Evolutionary conservation across 2,113 vertebrate genomes (phyloP), one percentile per base, ranked within the genome.

Genomic region (Lagopus muta): DNA sequence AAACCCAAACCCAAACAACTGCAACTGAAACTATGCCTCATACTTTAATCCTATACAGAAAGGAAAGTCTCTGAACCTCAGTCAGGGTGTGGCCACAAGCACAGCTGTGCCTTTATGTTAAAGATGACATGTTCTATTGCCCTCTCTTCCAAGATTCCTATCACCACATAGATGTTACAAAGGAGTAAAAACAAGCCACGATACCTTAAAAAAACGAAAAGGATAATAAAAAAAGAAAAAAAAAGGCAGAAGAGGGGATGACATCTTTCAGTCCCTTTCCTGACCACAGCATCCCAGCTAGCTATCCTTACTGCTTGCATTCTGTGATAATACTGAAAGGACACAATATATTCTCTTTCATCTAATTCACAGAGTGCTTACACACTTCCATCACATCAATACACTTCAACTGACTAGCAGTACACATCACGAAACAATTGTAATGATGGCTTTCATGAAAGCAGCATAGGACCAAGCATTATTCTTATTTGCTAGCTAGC

Each of bases 1-100:
- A 97, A 97, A 97, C 55, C 88, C 91, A 97, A 97, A 95, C 92
- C 96, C 89, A 77, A 91, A 89, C 92, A 96, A 96, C 85, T 93
- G 92, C 90, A 96, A 82, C 84, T 90, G 78, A 95, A 97, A 94
- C 91, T 97, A 93, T 92, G 96, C 95, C 95, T 95, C 94, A 84
- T 85, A 70, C 90, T 97, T 95, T 97, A 97, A 98, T 96, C 95
- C 96, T 36, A 10, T 25, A 84, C 25, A 94, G 93, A 96, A 95
- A 91, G 52, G 58, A 84, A 94, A 67, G 86, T 79, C 95, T 97
- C 89, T 17, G 34, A 86, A 96, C 30, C 67, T 52, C 65, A 82
- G 92, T 82, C 70, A 81, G 84, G 58, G 94, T 72, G 88, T 82
- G 94, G 62, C 76, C 62, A 60, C 38, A 48, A 81, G 52, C 95